These are phyloP conservation scores for Echinarachnius parma DNA, from an alignment of 53 echinoderm and acorn worm genomes.

Conservation along the genomic window DNA sequence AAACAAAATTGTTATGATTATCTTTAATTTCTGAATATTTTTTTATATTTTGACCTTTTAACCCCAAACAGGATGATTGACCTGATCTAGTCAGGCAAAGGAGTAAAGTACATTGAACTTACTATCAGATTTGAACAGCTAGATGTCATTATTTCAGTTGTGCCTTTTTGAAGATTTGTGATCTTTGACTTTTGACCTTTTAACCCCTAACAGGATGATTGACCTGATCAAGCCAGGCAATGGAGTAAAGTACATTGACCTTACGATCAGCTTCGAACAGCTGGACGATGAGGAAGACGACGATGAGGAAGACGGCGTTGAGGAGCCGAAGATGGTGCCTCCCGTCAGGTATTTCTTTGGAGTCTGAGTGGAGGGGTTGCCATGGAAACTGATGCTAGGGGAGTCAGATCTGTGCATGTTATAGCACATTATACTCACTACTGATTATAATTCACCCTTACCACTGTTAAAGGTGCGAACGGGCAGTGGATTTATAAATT, in stretches of 20 bases:
- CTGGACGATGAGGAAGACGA: slow-evolving; percentile 56
- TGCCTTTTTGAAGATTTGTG: too few species aligned
- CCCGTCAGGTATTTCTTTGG: slow-evolving; percentile 91
- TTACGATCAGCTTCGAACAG: slow-evolving; percentile 79
- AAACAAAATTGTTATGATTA: too few species aligned
- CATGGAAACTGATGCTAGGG: too few species aligned
- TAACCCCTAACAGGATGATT: slow-evolving; percentile 84
- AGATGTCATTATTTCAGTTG: too few species aligned
- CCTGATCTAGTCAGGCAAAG: slow-evolving; percentile 64
- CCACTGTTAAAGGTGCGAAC: too few species aligned
- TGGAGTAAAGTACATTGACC: slow-evolving; percentile 74
- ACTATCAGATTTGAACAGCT: slow-evolving; percentile 75
- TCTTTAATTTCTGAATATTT: too few species aligned
- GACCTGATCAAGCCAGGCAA: slow-evolving; percentile 71
- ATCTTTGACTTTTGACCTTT: too few species aligned
- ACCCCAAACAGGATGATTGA: slow-evolving; percentile 86
- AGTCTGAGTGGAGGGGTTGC: slow-evolving; percentile 14
- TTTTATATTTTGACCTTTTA: too few species aligned
- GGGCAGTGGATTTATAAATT: too few species aligned
- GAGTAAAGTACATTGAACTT: slow-evolving; percentile 75
- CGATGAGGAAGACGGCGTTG: slow-evolving; percentile 67
- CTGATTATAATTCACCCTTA: too few species aligned
- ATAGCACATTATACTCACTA: too few species aligned
- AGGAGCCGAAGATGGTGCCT: slow-evolving; percentile 67
- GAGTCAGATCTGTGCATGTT: too few species aligned